These are phyloP conservation scores for Acleris sparsana DNA, from an alignment of 2,888 invertebrate genomes.

Conservation along the genomic window DNA sequence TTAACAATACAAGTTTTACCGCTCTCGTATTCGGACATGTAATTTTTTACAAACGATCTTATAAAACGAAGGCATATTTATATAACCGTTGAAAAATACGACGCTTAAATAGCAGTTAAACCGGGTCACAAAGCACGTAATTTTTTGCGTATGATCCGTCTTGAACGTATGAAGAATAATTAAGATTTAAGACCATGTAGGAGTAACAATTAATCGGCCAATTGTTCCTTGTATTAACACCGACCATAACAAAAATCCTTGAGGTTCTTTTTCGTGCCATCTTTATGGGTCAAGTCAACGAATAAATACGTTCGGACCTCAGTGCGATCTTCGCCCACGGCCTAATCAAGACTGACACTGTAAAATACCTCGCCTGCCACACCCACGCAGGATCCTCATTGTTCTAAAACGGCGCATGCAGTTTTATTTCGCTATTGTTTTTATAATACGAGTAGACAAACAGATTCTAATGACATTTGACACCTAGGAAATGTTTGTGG, in stretches of 20 bases:
- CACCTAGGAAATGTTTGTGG: too few relatives aligned
- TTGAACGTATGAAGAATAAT: too few relatives aligned
- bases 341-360: constrained; percentile 48
- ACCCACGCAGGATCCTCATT: constrained; percentile 47
- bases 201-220: constrained; percentile 16
- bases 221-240: constrained; percentile 10
- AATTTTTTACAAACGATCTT: too few relatives aligned
- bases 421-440: too few relatives aligned
- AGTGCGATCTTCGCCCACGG: constrained; percentile 38
- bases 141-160: too few relatives aligned
- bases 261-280: constrained; percentile 50
- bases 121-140: too few relatives aligned
- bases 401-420: too few relatives aligned
- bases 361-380: constrained; percentile 45
- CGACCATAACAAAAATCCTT: constrained; percentile 40
- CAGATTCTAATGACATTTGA: too few relatives aligned
- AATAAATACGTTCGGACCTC: constrained; percentile 46
- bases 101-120: too few relatives aligned
- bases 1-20: constrained; percentile 29
- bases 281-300: constrained; percentile 59
- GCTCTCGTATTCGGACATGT: constrained; percentile 29
- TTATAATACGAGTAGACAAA: too few relatives aligned
- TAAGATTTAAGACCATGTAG: constrained; percentile 11
- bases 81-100: too few relatives aligned
- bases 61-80: too few relatives aligned